These are phyloP conservation scores for Dicaeum eximium DNA, from an alignment of 2,113 vertebrate species.

Conservation along the genomic window DNA sequence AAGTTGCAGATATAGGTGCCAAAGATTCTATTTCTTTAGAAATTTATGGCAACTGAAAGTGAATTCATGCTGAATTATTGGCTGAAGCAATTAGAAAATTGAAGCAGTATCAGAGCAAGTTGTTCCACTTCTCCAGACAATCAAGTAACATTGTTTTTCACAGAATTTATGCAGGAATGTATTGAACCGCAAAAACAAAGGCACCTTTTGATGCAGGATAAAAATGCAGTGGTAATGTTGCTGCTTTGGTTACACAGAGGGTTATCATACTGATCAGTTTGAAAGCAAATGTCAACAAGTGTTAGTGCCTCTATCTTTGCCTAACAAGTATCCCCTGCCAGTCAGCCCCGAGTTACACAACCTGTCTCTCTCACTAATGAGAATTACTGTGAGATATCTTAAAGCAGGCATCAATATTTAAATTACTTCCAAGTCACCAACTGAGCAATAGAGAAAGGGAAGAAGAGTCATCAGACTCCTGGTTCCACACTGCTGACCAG, in stretches of 20 bases:
- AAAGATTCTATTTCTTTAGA: not conserved
- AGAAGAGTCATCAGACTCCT: not conserved
- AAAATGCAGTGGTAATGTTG: not conserved
- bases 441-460: not conserved
- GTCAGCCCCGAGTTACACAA: not conserved
- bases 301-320: not conserved
- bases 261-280: not conserved
- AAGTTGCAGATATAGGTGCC: not conserved
- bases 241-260: not conserved
- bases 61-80: not conserved
- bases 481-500: not conserved
- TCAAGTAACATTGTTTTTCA: conserved; percentile 13
- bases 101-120: not conserved
- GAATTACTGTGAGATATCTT: not conserved
- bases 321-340: not conserved
- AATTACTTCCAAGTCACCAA: not conserved
- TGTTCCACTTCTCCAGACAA: not conserved
- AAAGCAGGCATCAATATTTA: not conserved
- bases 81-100: conserved; percentile 3
- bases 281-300: conserved; percentile 41
- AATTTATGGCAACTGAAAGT: not conserved
- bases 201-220: not conserved
- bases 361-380: not conserved
- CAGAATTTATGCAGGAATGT: not conserved
- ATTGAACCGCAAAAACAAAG: conserved; percentile 21